Conservation (phyloP, 2,888 invertebrate genomes). For the Athalia rosae region DNA sequence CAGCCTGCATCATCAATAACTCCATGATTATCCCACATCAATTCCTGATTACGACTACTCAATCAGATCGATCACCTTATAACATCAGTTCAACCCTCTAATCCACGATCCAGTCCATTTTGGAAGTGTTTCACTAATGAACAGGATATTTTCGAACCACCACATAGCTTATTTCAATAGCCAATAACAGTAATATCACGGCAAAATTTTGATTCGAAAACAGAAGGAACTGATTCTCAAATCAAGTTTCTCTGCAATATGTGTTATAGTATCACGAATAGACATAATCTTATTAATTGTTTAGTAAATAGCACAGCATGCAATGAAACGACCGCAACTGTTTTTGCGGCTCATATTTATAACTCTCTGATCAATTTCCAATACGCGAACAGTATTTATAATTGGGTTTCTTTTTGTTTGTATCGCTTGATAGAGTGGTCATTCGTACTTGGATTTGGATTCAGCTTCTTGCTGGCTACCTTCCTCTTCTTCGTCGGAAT, state of each 20-base stretch:
- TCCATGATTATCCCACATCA: not conserved
- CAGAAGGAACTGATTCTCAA: slow-evolving; percentile 14
- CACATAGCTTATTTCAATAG: not conserved
- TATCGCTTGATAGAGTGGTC: slow-evolving; percentile 59
- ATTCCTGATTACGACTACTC: slow-evolving; percentile 1
- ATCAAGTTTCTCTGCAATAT: slow-evolving; percentile 8
- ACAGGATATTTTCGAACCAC: not conserved
- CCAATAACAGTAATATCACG: not conserved
- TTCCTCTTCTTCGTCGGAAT: slow-evolving; percentile 91
- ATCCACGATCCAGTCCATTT: not conserved
- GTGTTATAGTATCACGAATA: slow-evolving; percentile 18
- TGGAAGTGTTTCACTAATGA: not conserved
- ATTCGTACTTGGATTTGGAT: slow-evolving; percentile 72
- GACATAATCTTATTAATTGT: slow-evolving; percentile 35
- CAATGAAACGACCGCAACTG: slow-evolving; percentile 57
- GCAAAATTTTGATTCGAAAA: not conserved
- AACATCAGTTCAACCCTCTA: not conserved
- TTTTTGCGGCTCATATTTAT: slow-evolving; percentile 56
- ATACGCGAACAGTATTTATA: slow-evolving; percentile 61
- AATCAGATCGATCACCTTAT: slow-evolving; percentile 3
- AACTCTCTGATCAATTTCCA: slow-evolving; percentile 55
- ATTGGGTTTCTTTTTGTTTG: slow-evolving; percentile 47
- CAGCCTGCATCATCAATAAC: slow-evolving; percentile 10
- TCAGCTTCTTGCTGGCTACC: slow-evolving; percentile 72
- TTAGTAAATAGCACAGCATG: slow-evolving; percentile 59